These are phyloP conservation scores for Gymnogyps californianus DNA, from an alignment of 2,113 vertebrate genomes.

Conservation along the genomic window DNA sequence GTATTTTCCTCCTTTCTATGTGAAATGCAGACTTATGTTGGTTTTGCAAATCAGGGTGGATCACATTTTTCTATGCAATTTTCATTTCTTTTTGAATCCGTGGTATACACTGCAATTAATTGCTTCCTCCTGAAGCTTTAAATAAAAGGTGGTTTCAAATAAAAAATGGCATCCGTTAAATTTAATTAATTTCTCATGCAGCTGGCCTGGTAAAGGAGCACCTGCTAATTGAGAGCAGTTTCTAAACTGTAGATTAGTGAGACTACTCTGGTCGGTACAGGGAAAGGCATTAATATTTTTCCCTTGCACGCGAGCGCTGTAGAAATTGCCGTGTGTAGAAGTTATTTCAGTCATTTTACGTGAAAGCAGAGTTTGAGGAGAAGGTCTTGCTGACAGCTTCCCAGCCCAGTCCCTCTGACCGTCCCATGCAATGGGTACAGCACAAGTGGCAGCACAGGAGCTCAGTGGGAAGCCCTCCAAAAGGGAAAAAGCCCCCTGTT, in stretches of 20 bases:
- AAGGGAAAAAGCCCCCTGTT: neutral
- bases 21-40: neutral
- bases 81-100: neutral
- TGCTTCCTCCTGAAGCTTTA: constrained; percentile 31
- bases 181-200: constrained; percentile 44
- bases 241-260: neutral
- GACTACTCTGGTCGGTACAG: neutral
- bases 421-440: neutral
- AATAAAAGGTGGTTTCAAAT: neutral
- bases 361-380: neutral
- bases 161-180: constrained; percentile 15
- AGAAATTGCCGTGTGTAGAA: neutral
- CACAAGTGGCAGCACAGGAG: fast-evolving
- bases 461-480: neutral
- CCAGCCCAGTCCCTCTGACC: fast-evolving
- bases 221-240: constrained; percentile 15
- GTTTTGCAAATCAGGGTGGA: neutral
- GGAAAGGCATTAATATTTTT: neutral
- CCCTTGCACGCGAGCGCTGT: neutral
- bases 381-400: neutral
- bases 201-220: neutral
- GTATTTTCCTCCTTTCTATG: neutral
- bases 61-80: neutral
- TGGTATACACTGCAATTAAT: neutral
- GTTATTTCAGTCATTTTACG: neutral